These are phyloP conservation scores for Caenorhabditis becei DNA, from an alignment of 2,888 invertebrate species.

Conservation along the genomic window DNA sequence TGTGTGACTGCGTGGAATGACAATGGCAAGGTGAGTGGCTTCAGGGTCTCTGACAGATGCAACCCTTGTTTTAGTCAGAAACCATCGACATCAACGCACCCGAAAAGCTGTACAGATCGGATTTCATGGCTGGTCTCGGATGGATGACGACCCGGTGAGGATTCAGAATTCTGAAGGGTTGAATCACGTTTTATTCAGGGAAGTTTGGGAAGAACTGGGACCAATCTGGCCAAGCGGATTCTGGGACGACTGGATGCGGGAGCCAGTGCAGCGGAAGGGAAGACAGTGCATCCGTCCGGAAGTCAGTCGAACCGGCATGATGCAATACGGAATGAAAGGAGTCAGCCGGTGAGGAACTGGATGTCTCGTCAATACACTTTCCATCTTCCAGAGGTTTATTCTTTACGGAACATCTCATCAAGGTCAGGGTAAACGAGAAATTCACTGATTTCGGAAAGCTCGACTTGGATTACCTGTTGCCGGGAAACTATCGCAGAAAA, in stretches of 20 bases:
- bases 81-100: conserved; percentile 57
- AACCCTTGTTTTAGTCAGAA: conserved; percentile 35
- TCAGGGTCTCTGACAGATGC: not conserved
- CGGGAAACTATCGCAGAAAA: conserved; percentile 24
- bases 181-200: conserved; percentile 14
- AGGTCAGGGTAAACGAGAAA: conserved; percentile 92
- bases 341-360: conserved; percentile 86
- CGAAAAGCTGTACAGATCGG: conserved; percentile 92
- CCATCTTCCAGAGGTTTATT: conserved; percentile 91
- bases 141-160: conserved; percentile 89
- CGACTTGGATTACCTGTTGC: conserved; percentile 90
- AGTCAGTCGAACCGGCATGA: conserved; percentile 89
- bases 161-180: not conserved
- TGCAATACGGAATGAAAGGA: conserved; percentile 90
- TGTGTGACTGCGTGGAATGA: conserved; percentile 99
- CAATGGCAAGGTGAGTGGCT: conserved; percentile 89
- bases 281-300: conserved; percentile 69
- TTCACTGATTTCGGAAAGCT: conserved; percentile 92
- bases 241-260: conserved; percentile 99
- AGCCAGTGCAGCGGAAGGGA: conserved; percentile 85
- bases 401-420: conserved; percentile 94
- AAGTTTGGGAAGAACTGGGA: conserved; percentile 89
- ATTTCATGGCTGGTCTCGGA: conserved; percentile 91
- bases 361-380: not conserved
- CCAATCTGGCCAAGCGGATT: conserved; percentile 88